Evolutionary conservation across 64 coral and sea anemone species (phyloP), one percentile per base, ranked within the genome.

Genomic region (Cladopsammia gracilis): DNA sequence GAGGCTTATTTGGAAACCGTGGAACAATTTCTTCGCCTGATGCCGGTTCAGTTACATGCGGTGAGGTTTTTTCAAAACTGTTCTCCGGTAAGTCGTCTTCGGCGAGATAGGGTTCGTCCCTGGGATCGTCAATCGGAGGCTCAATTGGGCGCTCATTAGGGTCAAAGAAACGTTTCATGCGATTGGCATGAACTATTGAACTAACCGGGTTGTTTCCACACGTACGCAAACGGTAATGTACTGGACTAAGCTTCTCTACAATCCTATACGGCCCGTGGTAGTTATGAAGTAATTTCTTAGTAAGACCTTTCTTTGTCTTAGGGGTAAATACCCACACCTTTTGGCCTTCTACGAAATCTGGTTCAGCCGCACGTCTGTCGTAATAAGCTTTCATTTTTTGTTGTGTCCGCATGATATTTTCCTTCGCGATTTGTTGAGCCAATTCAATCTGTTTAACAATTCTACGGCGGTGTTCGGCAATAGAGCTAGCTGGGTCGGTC

Each of bases 291-390:
- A 90, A 52, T 58, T 90, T 95, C 11, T 72, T 76, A 0, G 87
- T 90, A 4, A 95, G 10, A 8, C 87, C 78, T 74, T 90, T 89
- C 45, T 70, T 49, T 13, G 73, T 77, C 60, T 59, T 70, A 2
- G 92, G 87, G 13, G 87, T 95, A 66, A 46, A 95, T 15, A 95
- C 77, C 93, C 93, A 90, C 2, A 85, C 87, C 20, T 45, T 3
- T 48, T 95, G 85, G 25, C 86, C 92, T 34, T 84, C 56, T 3
- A 45, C 42, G 74, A 74, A 95, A 19, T 15, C 7, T 22, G 91
- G 71, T 47, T 64, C 59, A 6, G 43, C 15, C 25, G 61, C 56
- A 20, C 42, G 25, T 58, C 12, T 16, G 26, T 85, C 68, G 50
- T 85, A 71, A 25, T 46, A 50, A 46, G 65, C 69, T 20, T 92